Percentiles rank a stretch among this genome's conserved stretches.
Conservation (phyloP, 2,888 invertebrate genomes). For the Tetranychus piercei region DNA sequence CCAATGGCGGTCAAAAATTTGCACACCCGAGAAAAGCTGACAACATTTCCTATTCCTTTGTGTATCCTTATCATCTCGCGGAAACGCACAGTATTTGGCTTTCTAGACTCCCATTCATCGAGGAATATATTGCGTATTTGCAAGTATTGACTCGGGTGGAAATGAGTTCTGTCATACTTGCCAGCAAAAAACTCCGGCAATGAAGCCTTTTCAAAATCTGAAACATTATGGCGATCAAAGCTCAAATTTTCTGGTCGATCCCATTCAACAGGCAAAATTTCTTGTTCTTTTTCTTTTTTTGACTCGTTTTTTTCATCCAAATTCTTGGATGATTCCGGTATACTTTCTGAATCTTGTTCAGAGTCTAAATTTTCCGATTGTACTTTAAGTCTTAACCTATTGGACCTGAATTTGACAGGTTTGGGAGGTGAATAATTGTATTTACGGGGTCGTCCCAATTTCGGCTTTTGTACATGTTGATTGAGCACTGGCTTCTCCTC, state of each 20-base stretch:
- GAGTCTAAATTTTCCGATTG: background rate
- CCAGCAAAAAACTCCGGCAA: slow-evolving; percentile 8
- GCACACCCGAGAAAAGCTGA: background rate
- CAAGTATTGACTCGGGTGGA: slow-evolving; percentile 5
- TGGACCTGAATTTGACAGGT: background rate
- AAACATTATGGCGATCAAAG: background rate
- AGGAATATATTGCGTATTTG: slow-evolving; percentile 7
- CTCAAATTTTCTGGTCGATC: background rate
- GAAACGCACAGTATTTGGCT: background rate
- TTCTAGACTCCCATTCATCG: slow-evolving; percentile 2
- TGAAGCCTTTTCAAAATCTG: background rate
- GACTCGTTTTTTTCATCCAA: no score
- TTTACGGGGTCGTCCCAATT: background rate
- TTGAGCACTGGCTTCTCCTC: background rate
- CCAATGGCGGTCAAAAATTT: slow-evolving; percentile 9
- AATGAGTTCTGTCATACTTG: background rate
- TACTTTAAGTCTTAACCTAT: background rate
- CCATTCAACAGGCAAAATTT: background rate
- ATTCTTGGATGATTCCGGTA: background rate
- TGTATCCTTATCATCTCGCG: background rate
- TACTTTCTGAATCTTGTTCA: background rate
- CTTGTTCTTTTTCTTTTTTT: background rate
- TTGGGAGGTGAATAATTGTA: background rate
- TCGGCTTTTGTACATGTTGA: background rate
- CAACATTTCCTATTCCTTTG: background rate